phyloP scores from a whole-genome alignment of 1,140 invertebrate genomes.

The Nomia melanderi region DNA sequence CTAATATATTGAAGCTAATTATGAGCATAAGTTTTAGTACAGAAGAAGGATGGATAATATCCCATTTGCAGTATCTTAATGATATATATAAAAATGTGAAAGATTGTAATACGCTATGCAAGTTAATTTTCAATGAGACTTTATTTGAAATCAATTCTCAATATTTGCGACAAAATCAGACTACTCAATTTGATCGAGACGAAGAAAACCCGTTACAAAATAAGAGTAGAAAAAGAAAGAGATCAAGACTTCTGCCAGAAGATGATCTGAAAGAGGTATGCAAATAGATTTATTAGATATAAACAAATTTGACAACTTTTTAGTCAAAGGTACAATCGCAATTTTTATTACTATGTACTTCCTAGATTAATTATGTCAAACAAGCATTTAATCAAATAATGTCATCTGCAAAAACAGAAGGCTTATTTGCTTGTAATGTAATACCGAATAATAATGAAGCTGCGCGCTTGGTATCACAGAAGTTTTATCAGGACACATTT shows the following conservation, averaged over 20 bases:
- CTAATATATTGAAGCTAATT: background rate
- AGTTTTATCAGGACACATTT: conserved; percentile 70
- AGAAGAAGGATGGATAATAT: conserved; percentile 72
- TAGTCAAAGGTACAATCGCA: background rate
- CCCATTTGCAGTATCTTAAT: conserved; percentile 70
- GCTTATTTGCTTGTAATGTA: conserved; percentile 57
- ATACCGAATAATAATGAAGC: conserved; percentile 73
- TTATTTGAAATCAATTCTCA: conserved; percentile 73
- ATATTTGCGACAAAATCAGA: conserved; percentile 70
- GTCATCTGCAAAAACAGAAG: conserved; percentile 45
- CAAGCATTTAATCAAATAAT: conserved; percentile 61
- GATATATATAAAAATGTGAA: conserved; percentile 65
- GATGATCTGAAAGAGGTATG: conserved; percentile 64
- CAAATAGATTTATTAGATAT: background rate
- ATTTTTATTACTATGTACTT: conserved; percentile 15
- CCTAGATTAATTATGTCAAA: conserved; percentile 66
- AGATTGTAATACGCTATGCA: conserved; percentile 27
- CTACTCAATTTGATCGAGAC: conserved; percentile 37
- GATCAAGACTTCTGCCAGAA: conserved; percentile 44
- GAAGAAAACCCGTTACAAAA: conserved; percentile 14
- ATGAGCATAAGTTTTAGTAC: conserved; percentile 69
- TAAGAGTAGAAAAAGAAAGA: conserved; percentile 61
- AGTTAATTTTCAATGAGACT: conserved; percentile 63
- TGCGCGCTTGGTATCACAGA: conserved; percentile 68
- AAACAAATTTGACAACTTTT: background rate